Percentiles rank a stretch among this genome's conserved stretches.
Evolutionary conservation across 2,113 vertebrate species (phyloP).

Genomic region (Alethe diademata): DNA sequence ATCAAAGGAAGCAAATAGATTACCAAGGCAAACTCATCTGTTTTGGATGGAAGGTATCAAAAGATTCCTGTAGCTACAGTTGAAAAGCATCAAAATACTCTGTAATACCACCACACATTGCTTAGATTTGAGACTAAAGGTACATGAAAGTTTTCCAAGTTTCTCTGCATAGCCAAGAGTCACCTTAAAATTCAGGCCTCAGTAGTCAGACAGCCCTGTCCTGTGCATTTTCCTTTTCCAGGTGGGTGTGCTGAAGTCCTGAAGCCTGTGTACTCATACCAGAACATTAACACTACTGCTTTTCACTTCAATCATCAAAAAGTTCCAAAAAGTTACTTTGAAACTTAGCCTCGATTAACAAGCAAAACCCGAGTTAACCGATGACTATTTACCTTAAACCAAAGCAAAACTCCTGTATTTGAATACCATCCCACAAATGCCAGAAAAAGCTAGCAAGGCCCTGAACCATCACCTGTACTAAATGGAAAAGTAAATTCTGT

Average conservation of each 20-base stretch:
- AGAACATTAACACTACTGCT: constrained; percentile 65
- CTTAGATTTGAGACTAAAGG: background rate
- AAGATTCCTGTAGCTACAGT: background rate
- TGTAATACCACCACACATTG: background rate
- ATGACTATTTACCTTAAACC: constrained; percentile 43
- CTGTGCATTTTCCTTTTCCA: background rate
- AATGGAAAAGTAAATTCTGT: constrained; percentile 61
- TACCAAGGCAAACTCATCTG: background rate
- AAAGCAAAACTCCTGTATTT: constrained; percentile 49
- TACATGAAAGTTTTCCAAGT: background rate
- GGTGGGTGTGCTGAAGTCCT: constrained; percentile 26
- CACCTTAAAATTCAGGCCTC: background rate
- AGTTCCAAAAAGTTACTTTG: constrained; percentile 58
- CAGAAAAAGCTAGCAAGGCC: constrained; percentile 49
- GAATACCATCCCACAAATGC: constrained; percentile 9
- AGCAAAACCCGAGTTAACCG: constrained; percentile 26
- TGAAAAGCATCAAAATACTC: background rate
- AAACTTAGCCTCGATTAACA: constrained; percentile 64
- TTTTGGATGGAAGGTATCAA: background rate
- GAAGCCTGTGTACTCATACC: constrained; percentile 53
- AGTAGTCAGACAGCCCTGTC: background rate
- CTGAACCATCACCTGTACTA: constrained; percentile 55
- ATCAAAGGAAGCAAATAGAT: background rate
- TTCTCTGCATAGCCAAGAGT: background rate
- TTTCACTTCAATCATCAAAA: constrained; percentile 57